Evolutionary conservation across 2,888 invertebrate genomes (phyloP), one percentile per base, ranked within the genome.

Genomic region (Hirtodrosophila cameraria): DNA sequence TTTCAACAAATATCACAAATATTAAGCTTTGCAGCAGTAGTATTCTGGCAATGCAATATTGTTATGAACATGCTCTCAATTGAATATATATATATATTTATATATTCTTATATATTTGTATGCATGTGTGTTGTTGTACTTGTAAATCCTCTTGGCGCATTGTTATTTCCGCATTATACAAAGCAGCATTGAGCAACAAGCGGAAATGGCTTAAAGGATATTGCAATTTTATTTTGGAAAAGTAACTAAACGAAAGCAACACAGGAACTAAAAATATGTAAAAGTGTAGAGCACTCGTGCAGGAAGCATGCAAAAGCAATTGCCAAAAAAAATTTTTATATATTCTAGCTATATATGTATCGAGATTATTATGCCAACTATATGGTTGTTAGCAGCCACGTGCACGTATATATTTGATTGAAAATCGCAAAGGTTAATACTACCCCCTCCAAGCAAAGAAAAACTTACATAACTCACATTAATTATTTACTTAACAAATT

Each of bases 191-290:
- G 69, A 76, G 66, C 69, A 76, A 70, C 75, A 73, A 77, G 81
- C 86, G 84, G 82, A 82, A 84, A 86, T 84, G 62, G 84, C 84
- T 86, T 77, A 64, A 75, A 81, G 86, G 86, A 83, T 86, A 83
- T 83, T 77, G 78, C 86, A 84, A 66, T 67, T 68, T 73, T 63
- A 69, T 68, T 77, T 66, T 60, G 43, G 27, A 39, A 60, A 59
- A 39, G 43, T 54, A 60, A 58, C 64, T 59, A 58, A 60, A 16
- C 39, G 25, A 50, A 27, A 60, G 35, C 54, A 35, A 30, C 12
- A 52, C 16, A 33, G 48, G 18, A 64, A 39, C 58, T 42, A 7
- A 38, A 69, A 76, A 66, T 69, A 72, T 75, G 76, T 65, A 75
- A 70, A 74, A 54, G 13, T 55, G 36, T 42, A 45, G 31, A 60